Evolutionary conservation across 2,888 invertebrate genomes (phyloP), one percentile per base, ranked within the genome.

Genomic region (Meiosimyza platycephala): DNA sequence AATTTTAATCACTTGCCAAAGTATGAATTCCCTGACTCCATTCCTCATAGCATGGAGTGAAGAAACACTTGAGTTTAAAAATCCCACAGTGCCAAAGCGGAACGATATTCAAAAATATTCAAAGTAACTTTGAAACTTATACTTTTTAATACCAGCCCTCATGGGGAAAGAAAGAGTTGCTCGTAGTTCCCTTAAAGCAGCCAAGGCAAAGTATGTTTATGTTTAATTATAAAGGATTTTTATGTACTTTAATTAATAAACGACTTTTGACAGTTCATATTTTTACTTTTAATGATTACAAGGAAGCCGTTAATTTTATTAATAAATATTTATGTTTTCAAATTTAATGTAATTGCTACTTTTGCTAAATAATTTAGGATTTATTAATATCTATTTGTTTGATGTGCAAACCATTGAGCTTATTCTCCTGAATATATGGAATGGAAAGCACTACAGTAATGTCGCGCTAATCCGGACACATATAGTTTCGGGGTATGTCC

Each of bases 311-410:
- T 84, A 84, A 84, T 84, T 84, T 82, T 80, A 82, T 83, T 84
- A 84, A 84, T 82, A 84, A 82, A 84, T 84, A 84, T 84, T 84
- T 84, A 84, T 84, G 83, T 80, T 76, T 76, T 72, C 71, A 74
- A 65, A 75, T 72, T 40, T 40, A 22, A 16, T 18, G 15, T 55
- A 11, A 54, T 54, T 54, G 16, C 54, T 2, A 54, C 54, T 54
- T 13, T 54, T 13, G 11, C 13, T 13, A 54, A 54, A 54, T 54
- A 54, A 1, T 9, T 16, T 12, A 12, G 16, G 6, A 54, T n/a
- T 54, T 54, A 54, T 3, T 40, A 9, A 3, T 9, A 40, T 40
- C 40, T 6, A 6, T 40, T 40, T 40, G 40, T 0, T 40, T 6
- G 40, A 40, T 6, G 1, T 40, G 40, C 40, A 40, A 9, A 9